These are phyloP conservation scores for Lanius collurio DNA, from an alignment of 2,113 vertebrate species.

Conservation along the genomic window DNA sequence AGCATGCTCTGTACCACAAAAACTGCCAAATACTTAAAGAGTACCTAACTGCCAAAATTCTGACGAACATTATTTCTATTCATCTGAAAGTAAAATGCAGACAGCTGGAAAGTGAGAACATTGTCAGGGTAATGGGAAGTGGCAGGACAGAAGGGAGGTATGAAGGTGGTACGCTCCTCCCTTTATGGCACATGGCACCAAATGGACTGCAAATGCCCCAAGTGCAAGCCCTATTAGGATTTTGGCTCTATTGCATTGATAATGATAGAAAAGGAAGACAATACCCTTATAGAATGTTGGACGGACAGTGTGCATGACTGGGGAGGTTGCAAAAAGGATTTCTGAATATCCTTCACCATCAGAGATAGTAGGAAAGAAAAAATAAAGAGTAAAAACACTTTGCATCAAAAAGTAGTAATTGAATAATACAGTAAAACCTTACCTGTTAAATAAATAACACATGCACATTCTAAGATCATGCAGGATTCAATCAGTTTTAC, in stretches of 20 bases:
- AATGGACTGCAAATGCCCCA: neutral
- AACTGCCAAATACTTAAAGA: neutral
- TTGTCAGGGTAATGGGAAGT: neutral
- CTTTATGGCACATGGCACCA: neutral
- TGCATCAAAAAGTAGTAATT: constrained; percentile 29
- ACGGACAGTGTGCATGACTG: constrained; percentile 73
- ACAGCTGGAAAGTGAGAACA: neutral
- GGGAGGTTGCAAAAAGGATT: constrained; percentile 78
- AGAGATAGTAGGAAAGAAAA: constrained; percentile 70
- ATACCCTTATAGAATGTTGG: constrained; percentile 79
- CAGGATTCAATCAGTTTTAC: constrained; percentile 7
- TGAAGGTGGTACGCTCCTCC: neutral
- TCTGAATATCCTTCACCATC: constrained; percentile 79
- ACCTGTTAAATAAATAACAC: constrained; percentile 45
- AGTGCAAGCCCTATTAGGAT: neutral
- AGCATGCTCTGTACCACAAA: neutral
- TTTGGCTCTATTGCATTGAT: constrained; percentile 8
- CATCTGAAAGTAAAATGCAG: neutral
- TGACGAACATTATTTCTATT: neutral
- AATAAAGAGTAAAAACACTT: constrained; percentile 60
- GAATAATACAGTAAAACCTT: constrained; percentile 40
- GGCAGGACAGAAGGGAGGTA: neutral
- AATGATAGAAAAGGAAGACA: constrained; percentile 63
- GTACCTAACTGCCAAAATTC: neutral
- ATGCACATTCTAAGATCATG: constrained; percentile 56